Evolutionary conservation across 2,888 invertebrate species (phyloP), one percentile per base, ranked within the genome.

Genomic region (Brachypalpus laphriformis): DNA sequence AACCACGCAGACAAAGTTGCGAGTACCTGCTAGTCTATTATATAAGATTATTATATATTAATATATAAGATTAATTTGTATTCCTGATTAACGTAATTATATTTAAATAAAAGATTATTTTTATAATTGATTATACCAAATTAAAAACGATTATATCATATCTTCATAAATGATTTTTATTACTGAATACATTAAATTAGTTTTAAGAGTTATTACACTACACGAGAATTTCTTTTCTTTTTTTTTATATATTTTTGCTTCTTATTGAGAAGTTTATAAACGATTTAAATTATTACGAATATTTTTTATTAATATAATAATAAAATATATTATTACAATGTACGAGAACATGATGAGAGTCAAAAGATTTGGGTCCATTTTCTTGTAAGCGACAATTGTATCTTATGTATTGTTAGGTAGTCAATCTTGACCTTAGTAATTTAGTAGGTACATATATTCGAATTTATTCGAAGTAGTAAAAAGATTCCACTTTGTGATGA

Each of bases 321-420:
- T 78, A 77, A 77, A 70, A 77, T 71, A 71, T 78, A 78, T 78
- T 78, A 57, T 78, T 65, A 78, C 70, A 78, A 78, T 78, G 63
- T 45, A 40, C n/a, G 72, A 80, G 71, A 59, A 74, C 72, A 74
- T 74, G 65, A 59, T 59, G 68, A 20, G 37, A 28, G 57, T 16
- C 54, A 63, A 63, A 18, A 25, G 68, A 34, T 37, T 49, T 63
- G 11, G 14, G 37, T 49, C 45, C 42, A 56, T 47, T 54, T 25
- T 34, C 42, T 42, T 49, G 25, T 47, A 47, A 59, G 40, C 22
- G 51, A 61, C 37, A 54, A 31, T 47, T 63, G 40, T 47, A 31
- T 56, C 37, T 49, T 22, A n/a, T 49, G 11, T 28, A 56, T 34
- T 28, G 54, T 75, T 47, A 49, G 28, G 47, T 68, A 34, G 37